Evolutionary conservation across 2,888 invertebrate genomes (phyloP).

Genomic region (Dryomyza anilis): DNA sequence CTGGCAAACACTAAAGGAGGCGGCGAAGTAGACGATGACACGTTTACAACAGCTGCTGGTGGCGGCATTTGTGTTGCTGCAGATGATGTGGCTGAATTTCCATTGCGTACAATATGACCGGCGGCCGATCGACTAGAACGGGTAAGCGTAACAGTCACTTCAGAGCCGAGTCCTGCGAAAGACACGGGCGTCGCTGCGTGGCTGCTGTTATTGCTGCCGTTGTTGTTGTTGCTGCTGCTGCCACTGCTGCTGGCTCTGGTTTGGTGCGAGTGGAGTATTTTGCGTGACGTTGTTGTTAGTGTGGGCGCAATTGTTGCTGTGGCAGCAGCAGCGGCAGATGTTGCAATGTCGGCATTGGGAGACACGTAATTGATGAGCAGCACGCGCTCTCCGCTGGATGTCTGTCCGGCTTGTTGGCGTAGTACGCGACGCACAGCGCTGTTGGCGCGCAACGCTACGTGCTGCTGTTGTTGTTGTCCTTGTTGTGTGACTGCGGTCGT

Average conservation of each 20-base stretch:
- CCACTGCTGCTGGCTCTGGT: slow-evolving; percentile 32
- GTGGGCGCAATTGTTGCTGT: slow-evolving; percentile 40
- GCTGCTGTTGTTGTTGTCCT: slow-evolving; percentile 33
- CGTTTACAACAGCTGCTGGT: slow-evolving; percentile 43
- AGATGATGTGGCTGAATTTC: slow-evolving; percentile 34
- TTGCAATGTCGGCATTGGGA: slow-evolving; percentile 40
- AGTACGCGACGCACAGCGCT: slow-evolving; percentile 43
- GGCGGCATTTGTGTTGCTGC: slow-evolving; percentile 30
- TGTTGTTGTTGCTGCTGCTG: slow-evolving; percentile 26
- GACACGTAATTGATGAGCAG: slow-evolving; percentile 55
- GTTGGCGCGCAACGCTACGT: slow-evolving; percentile 27
- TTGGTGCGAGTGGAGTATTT: slow-evolving; percentile 40
- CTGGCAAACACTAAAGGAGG: slow-evolving; percentile 51
- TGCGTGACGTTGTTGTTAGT: slow-evolving; percentile 32
- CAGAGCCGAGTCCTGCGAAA: slow-evolving; percentile 55
- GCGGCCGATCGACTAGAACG: slow-evolving; percentile 49
- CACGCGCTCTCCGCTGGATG: slow-evolving; percentile 53
- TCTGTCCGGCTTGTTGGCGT: slow-evolving; percentile 54
- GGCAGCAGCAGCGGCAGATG: slow-evolving; percentile 33
- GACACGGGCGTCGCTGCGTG: slow-evolving; percentile 45
- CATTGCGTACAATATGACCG: slow-evolving; percentile 57
- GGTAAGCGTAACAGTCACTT: slow-evolving; percentile 55
- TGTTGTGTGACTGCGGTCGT: slow-evolving; percentile 40
- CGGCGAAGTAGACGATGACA: slow-evolving; percentile 47
- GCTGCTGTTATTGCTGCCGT: slow-evolving; percentile 27